phyloP scores from a whole-genome alignment of 2,888 invertebrate genomes.

The Idaea biselata region DNA sequence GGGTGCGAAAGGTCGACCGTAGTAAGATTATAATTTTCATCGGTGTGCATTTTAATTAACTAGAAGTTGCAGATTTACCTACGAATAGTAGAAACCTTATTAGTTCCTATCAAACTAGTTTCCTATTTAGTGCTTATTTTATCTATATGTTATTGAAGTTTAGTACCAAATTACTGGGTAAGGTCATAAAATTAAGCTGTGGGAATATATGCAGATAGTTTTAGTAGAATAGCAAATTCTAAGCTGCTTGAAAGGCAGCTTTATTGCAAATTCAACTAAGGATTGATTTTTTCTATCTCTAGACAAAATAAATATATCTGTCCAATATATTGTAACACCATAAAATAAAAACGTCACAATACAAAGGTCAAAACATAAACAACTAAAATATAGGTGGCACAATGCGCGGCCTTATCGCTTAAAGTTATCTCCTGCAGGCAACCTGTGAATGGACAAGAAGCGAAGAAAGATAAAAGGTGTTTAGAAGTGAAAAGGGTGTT shows the following conservation, averaged over 20 bases:
- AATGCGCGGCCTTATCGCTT: too few relatives aligned
- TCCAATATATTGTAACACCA: too few relatives aligned
- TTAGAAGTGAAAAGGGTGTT: too few relatives aligned
- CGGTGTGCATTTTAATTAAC: constrained; percentile 16
- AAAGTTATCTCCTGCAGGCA: too few relatives aligned
- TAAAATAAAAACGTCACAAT: too few relatives aligned
- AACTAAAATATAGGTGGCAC: too few relatives aligned
- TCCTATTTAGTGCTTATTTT: not conserved
- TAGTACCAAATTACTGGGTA: not conserved
- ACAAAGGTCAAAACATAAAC: too few relatives aligned
- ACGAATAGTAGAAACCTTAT: not conserved
- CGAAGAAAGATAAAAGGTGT: too few relatives aligned
- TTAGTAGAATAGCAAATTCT: not conserved
- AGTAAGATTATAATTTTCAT: constrained; percentile 7
- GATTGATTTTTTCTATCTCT: too few relatives aligned
- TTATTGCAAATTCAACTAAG: not conserved
- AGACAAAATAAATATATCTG: too few relatives aligned
- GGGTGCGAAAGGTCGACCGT: constrained; percentile 13
- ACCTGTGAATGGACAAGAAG: too few relatives aligned
- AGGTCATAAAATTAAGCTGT: not conserved
- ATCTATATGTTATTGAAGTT: not conserved
- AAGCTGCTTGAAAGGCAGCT: not conserved
- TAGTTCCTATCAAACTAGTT: constrained; percentile 13
- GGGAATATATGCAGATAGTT: not conserved
- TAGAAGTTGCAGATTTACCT: not conserved